Base-by-base conservation (phyloP, 2,113 vertebrate species). In the Lonchura striata region DNA sequence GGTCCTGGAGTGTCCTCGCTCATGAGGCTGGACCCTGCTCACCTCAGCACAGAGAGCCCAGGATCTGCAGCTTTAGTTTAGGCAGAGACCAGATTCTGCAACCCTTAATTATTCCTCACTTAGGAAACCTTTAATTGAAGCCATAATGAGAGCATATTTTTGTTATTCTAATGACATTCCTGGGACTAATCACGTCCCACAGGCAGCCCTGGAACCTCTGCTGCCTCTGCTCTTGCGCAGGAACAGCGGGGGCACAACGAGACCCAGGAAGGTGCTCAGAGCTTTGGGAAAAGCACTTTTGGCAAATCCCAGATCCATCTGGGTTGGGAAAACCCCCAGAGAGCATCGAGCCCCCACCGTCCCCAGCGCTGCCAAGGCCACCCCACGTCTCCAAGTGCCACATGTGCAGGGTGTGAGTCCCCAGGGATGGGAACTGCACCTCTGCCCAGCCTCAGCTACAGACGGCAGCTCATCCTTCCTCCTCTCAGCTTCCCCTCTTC, bases 111-210 rank as follows among this genome's bases (percentile, higher is more conserved):
- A 81, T 74, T 90, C 88, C 93, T 88, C 90, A 90, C 85, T 86
- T 52, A 83, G 79, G 88, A 70, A 94, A 64, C 28, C 56, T 86
- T 81, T 92, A 77, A 71, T 63, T 66, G 90, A 53, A 86, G 79
- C 79, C 54, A 5, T 88, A 88, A 85, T 35, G 1, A 33, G 68
- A n/a, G 56, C 25, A 4, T 71, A 86, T 84, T 96, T 93, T 78
- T 95, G 88, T 96, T 90, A 75, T 96, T 92, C 64, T 64, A 46
- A 91, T 81, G 86, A 71, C 27, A 12, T 96, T 93, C 72, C 23
- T 42, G 56, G 71, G 90, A 71, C 39, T 81, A 30, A 68, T 92
- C 71, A 44, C 1, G 0, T 63, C 70, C 39, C 74, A 54, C 46
- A 60, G 86, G 8, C 33, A 80, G 93, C 27, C 42, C 15, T 4